These are phyloP conservation scores for Mus minutoides DNA, from an alignment of 2,797 vertebrate genomes.

Conservation along the genomic window DNA sequence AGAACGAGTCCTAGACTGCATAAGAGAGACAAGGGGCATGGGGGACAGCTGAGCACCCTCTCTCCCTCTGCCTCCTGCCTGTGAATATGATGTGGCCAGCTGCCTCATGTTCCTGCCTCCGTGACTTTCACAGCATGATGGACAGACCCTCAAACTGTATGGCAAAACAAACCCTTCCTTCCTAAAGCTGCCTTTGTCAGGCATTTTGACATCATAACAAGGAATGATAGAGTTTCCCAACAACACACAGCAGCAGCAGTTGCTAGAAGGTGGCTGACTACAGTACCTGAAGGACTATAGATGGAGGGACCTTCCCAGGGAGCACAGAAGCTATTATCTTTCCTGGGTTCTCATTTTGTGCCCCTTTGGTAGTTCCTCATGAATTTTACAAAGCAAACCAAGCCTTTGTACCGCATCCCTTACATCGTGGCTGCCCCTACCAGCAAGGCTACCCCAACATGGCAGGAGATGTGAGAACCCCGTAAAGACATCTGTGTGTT, in stretches of 20 bases:
- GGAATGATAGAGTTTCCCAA: accelerated
- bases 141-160: background rate
- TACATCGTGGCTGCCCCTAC: background rate
- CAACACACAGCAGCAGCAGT: background rate
- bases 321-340: background rate
- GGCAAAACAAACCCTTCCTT: background rate
- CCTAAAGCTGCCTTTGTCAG: background rate
- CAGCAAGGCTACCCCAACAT: accelerated
- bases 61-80: background rate
- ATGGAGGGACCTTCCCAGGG: background rate
- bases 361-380: background rate
- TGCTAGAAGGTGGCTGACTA: background rate
- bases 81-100: too few relatives aligned
- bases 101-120: background rate
- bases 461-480: background rate
- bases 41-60: too few relatives aligned
- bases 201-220: background rate
- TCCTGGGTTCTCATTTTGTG: background rate
- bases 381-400: background rate
- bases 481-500: accelerated
- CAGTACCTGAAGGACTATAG: background rate
- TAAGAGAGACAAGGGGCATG: accelerated
- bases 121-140: background rate
- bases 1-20: background rate
- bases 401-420: background rate